Evolutionary conservation across 2,113 vertebrate genomes (phyloP), one percentile per base, ranked within the genome.

Genomic region (Cryptotis parvus): DNA sequence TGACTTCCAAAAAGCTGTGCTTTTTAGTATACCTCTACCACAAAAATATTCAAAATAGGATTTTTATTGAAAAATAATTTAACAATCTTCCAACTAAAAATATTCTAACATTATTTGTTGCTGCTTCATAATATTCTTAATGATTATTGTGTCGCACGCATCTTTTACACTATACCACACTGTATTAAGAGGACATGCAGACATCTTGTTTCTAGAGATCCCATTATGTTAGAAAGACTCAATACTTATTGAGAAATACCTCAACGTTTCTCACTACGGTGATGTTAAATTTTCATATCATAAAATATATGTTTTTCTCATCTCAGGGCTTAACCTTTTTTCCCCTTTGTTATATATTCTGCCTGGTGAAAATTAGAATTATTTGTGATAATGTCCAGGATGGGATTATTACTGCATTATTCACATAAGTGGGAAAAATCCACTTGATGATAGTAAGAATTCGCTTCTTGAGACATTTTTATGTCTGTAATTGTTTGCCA

Each of bases 321-420:
- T 4, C 27, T 77, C 33, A 75, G 43, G 63, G 58, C 24, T 69
- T 81, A 26, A 31, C 31, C 63, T 82, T 37, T 69, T 33, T 68
- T 77, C 91, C 27, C 84, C 91, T 90, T 58, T 3, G 39, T 52
- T 55, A 11, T 76, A 8, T 68, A n/a, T 82, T 87, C 43, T 87
- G 91, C 49, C 37, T 70, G 33, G 43, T 31, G 58, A 87, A 92
- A 85, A 75, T 79, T 91, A 66, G n/a, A 75, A 76, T 76, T 49
- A 77, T 89, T 91, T 91, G 35, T 74, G 39, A 86, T 12, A 4
- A 55, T 66, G 84, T 65, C 75, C 10, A 22, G 39, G n/a, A 87
- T 91, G 11, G 14, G 3, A 24, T 92, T 77, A 58, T 77, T 68
- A 80, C 20, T 72, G 0, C 6, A 33, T 85, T 58, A 89, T 26